Percentiles rank a stretch among this genome's conserved stretches.
Evolutionary conservation across 2,113 vertebrate species (phyloP).

Genomic region (Xyliphius kryptos): DNA sequence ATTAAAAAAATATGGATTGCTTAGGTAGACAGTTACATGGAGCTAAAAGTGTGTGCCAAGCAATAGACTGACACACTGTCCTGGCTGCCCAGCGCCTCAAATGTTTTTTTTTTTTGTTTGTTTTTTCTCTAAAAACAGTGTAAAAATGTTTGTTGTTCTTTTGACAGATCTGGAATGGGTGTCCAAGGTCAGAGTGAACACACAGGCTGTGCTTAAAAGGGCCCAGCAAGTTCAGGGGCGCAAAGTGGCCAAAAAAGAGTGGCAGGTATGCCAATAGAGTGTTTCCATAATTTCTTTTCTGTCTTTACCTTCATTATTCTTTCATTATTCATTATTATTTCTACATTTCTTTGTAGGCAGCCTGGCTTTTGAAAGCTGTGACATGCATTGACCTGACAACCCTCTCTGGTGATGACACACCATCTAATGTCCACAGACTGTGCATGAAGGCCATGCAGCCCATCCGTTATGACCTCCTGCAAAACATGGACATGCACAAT

Average conservation of each 20-base stretch:
- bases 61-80: too few relatives aligned
- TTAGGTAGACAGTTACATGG: too few relatives aligned
- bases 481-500: conserved; percentile 76
- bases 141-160: not conserved
- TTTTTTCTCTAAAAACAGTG: too few relatives aligned
- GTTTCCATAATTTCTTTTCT: not conserved
- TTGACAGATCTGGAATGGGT: conserved; percentile 79
- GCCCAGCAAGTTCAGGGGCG: conserved; percentile 74
- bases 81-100: too few relatives aligned
- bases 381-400: conserved; percentile 92
- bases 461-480: conserved; percentile 75
- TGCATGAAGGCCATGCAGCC: conserved; percentile 89
- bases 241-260: conserved; percentile 77
- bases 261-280: conserved; percentile 70
- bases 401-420: conserved; percentile 84
- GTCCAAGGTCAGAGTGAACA: conserved; percentile 79
- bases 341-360: conserved; percentile 64
- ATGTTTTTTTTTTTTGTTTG: too few relatives aligned
- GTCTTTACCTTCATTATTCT: not conserved
- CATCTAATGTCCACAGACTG: conserved; percentile 81
- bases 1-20: too few relatives aligned
- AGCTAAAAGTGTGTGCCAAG: too few relatives aligned
- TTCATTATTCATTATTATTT: not conserved
- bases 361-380: conserved; percentile 87
- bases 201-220: conserved; percentile 78